Base-by-base conservation (phyloP, 2,888 invertebrate species). In the Teleiodes luculella region DNA sequence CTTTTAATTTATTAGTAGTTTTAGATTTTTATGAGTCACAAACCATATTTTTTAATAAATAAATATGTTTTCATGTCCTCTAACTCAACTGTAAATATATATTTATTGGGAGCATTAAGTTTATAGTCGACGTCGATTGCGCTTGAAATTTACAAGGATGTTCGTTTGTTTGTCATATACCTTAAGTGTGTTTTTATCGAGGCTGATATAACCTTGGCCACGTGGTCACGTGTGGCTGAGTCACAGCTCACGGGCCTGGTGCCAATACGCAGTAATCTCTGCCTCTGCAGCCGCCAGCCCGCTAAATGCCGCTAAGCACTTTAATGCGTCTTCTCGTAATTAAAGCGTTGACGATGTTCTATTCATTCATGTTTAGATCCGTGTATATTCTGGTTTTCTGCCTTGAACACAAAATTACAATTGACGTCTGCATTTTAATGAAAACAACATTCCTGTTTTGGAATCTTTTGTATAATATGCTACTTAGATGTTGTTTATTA, bases 211-310 rank as follows among this genome's bases (percentile, higher is more conserved):
- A 78, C 83, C 83, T 86, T 82, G 83, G 73, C 16, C 3, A 39
- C 39, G 72, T 85, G 80, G 74, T 83, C 82, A 81, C 80, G 80
- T 81, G 80, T 65, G 54, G 51, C 51, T 84, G 83, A 84, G 66
- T 83, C 84, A 81, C 64, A 51, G 63, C 51, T 58, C 57, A 7
- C 45, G 18, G 10, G 11, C 14, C 16, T 18, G 16, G 4, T 51
- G 55, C 52, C 49, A 53, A 18, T 56, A 52, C 56, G 56, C 56
- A 56, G 43, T 56, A 49, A 45, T 49, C 41, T 48, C 31, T 3
- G 13, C 28, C 16, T 67, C 16, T 37, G 18, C 16, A 8, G 16
- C 16, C 7, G 37, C 2, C 18, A 1, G 8, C 33, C 2, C 10
- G 10, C n/a, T n/a, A n/a, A n/a, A n/a, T n/a, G n/a, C n/a, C n/a